Base-by-base conservation (phyloP, 2,797 vertebrate species). In the Bradypodion pumilum region DNA sequence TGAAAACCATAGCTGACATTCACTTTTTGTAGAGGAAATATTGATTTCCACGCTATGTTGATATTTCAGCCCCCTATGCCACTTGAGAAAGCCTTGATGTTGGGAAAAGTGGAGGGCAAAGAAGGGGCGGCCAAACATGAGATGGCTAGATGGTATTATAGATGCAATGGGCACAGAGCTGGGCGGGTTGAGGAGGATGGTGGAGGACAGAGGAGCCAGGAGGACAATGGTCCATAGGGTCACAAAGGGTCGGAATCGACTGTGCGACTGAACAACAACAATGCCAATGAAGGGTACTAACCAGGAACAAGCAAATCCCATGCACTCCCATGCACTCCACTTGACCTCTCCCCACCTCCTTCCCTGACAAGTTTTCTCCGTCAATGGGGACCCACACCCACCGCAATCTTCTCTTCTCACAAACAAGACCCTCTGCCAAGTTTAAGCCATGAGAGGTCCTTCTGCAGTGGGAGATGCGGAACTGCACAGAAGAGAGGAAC, bases 351-450 rank as follows among this genome's bases (percentile, higher is more conserved):
- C 40, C 16, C 5, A 44, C 8, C 70, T 42, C 4, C 12, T 29
- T 42, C 2, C 19, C 52, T 15, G 52, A 21, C 52, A 21, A 52
- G 15, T 56, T 15, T 19, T 56, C 52, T 56, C 15, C 21, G 52
- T 5, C n/a, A n/a, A n/a, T n/a, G n/a, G 52, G 19, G 52, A 25
- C 3, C 44, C 1, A 32, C 15, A 6, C 1, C 5, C 21, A 0
- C 0, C 32, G n/a, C 4, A 9, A 13, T 32, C 12, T 13, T 27
- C 2, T 13, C 21, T 6, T 5, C 40, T 21, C 35, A 32, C 35
- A 23, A 1, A 35, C 35, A 42, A 0, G 7, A 2, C 3, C 8
- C n/a, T 35, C 21, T n/a, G 21, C 42, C 1, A 4, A 2, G 8
- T 63, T 44, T 5, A 35, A n/a, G 40, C 78, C 23, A 49, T 15